Percentiles rank a stretch among this genome's conserved stretches.
Evolutionary conservation across 35 echinoderm and acorn worm species (phyloP).

Genomic region (Apostichopus californicus): DNA sequence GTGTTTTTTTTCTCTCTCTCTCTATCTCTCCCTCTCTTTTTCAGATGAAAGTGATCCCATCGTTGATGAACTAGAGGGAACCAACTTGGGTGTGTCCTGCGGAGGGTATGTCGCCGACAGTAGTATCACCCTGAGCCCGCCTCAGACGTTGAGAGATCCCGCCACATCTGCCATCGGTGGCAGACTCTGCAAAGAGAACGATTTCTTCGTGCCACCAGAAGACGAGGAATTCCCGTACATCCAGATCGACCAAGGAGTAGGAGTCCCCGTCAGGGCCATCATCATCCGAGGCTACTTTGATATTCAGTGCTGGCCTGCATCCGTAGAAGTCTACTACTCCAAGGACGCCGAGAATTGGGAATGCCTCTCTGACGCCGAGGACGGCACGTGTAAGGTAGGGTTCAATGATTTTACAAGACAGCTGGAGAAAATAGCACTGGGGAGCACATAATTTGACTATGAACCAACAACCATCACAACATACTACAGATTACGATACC

Average conservation of each 20-base stretch:
- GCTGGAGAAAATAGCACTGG: too few relatives aligned
- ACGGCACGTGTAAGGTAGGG: neutral
- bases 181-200: neutral
- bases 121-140: neutral
- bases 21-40: neutral
- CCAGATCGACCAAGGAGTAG: neutral
- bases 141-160: neutral
- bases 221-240: neutral
- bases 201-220: neutral
- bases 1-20: too few relatives aligned
- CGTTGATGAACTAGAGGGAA: neutral
- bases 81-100: neutral
- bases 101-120: neutral
- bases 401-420: neutral
- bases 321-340: neutral
- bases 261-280: neutral
- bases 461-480: too few relatives aligned
- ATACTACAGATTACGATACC: too few relatives aligned
- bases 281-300: conserved; percentile 7
- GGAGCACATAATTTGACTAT: too few relatives aligned
- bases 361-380: neutral
- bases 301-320: neutral
- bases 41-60: neutral
- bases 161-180: neutral
- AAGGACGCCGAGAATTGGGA: neutral